phyloP scores from a whole-genome alignment of 2,797 vertebrate genomes.

The Malurus leucopterus region DNA sequence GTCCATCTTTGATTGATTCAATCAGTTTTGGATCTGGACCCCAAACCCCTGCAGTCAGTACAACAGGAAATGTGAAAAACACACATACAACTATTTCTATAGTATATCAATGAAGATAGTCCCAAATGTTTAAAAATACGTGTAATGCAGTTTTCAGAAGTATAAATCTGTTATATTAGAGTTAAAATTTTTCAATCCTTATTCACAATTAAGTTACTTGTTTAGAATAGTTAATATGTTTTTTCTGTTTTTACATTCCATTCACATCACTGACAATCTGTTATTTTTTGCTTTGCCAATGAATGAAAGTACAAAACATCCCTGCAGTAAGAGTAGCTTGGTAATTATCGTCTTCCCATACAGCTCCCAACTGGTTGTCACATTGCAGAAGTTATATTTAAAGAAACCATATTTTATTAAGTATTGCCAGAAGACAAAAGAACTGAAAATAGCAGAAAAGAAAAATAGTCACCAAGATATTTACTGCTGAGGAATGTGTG shows the following conservation, averaged over 20 bases:
- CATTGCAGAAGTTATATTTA: slow-evolving; percentile 30
- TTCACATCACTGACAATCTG: background rate
- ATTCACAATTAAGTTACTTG: background rate
- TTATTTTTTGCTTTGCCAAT: background rate
- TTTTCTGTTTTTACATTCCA: background rate
- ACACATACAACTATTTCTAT: background rate
- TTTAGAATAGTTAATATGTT: background rate
- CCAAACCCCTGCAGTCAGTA: background rate
- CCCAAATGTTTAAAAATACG: background rate
- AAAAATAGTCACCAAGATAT: slow-evolving; percentile 66
- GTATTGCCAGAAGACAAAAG: slow-evolving; percentile 64
- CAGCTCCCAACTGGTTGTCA: slow-evolving; percentile 21
- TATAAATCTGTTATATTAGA: background rate
- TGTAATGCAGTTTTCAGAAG: background rate
- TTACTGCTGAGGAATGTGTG: slow-evolving; percentile 57
- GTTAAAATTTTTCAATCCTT: background rate
- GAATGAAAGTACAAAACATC: background rate
- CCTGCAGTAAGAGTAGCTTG: background rate
- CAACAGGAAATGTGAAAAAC: background rate
- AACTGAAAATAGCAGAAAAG: slow-evolving; percentile 57
- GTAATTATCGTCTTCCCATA: slow-evolving; percentile 39
- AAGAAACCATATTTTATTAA: slow-evolving; percentile 64
- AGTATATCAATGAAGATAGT: background rate
- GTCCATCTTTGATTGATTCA: background rate
- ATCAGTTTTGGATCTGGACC: background rate